phyloP scores from a whole-genome alignment of 2,888 invertebrate species.

The Anthophora plumipes region DNA sequence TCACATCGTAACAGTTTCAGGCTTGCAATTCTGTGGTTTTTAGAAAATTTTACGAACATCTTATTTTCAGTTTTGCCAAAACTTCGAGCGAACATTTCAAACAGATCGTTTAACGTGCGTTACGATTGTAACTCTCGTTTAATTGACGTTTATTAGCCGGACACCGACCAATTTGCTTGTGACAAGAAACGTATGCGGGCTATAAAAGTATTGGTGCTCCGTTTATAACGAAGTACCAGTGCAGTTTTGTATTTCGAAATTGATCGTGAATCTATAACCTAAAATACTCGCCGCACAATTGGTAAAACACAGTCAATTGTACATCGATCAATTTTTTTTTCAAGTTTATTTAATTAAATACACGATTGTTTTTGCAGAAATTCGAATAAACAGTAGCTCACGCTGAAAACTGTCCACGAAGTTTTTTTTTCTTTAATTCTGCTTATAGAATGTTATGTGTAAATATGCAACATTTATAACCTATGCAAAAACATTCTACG shows the following conservation, averaged over 20 bases:
- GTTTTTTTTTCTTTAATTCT: too few species aligned
- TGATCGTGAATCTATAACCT: not conserved
- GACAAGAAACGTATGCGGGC: not conserved
- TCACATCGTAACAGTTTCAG: not conserved
- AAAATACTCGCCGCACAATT: not conserved
- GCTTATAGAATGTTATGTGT: too few species aligned
- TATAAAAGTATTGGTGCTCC: not conserved
- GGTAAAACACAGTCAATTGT: not conserved
- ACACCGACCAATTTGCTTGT: not conserved
- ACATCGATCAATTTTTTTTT: not conserved
- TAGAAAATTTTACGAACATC: not conserved
- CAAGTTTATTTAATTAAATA: not conserved
- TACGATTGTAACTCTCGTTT: not conserved
- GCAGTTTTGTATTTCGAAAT: not conserved
- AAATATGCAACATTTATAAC: too few species aligned
- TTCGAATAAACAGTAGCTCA: too few species aligned
- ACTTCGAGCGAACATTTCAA: slow-evolving; percentile 5
- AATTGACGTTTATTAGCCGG: slow-evolving; percentile 1
- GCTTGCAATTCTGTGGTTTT: slow-evolving; percentile 3
- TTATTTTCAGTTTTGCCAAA: not conserved
- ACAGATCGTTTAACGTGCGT: slow-evolving; percentile 18
- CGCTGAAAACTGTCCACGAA: too few species aligned
- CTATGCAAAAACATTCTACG: too few species aligned
- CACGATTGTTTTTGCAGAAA: not conserved
- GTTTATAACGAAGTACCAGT: not conserved